Percentiles rank a stretch among this genome's conserved stretches.
These are phyloP conservation scores for Babylonia areolata DNA, from an alignment of 1,140 invertebrate genomes.

Conservation along the genomic window DNA sequence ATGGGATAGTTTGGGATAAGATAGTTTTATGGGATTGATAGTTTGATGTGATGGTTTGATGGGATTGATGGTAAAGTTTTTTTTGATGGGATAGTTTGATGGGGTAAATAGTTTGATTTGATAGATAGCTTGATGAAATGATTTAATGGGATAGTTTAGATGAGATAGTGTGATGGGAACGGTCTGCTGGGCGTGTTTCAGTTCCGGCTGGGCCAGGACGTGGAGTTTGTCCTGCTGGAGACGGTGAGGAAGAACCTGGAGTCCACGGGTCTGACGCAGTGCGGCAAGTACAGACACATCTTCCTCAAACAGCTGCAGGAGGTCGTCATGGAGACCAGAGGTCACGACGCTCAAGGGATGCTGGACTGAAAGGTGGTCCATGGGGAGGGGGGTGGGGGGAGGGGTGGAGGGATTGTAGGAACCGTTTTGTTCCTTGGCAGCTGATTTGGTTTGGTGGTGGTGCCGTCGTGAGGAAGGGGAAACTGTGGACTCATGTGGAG, in stretches of 20 bases:
- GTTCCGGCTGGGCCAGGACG: conserved; percentile 77
- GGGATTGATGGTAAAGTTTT: not conserved
- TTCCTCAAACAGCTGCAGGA: conserved; percentile 76
- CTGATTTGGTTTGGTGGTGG: too few relatives aligned
- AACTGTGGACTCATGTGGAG: too few relatives aligned
- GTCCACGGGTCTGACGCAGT: conserved; percentile 74
- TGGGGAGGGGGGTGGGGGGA: too few relatives aligned
- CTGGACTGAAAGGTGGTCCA: not conserved
- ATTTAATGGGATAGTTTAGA: too few relatives aligned
- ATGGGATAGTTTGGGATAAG: too few relatives aligned
- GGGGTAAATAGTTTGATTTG: not conserved
- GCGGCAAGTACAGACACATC: conserved; percentile 77
- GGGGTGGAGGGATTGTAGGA: too few relatives aligned
- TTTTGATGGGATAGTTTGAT: too few relatives aligned
- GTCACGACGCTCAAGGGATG: not conserved
- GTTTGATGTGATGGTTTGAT: too few relatives aligned
- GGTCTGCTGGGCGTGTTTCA: conserved; percentile 64
- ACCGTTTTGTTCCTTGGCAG: too few relatives aligned
- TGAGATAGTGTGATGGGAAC: too few relatives aligned
- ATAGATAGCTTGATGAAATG: not conserved
- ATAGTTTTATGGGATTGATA: too few relatives aligned
- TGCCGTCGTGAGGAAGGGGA: too few relatives aligned
- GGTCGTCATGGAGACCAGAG: conserved; percentile 38
- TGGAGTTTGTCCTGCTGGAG: conserved; percentile 75
- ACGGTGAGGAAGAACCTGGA: conserved; percentile 76